Percentiles rank a stretch among this genome's conserved stretches.
Evolutionary conservation across 2,113 vertebrate species (phyloP).

Genomic region (Istiophorus platypterus): DNA sequence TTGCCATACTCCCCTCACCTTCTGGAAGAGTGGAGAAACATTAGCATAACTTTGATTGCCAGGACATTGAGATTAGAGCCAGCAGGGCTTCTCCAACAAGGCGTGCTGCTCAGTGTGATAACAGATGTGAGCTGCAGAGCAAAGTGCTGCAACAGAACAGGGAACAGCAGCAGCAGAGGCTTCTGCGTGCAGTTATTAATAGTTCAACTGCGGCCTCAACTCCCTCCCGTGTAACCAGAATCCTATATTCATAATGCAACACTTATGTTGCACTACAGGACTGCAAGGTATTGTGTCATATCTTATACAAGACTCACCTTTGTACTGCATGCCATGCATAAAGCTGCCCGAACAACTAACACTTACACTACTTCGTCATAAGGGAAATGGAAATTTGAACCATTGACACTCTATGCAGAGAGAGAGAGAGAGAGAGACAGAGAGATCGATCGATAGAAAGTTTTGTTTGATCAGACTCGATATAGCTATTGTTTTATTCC

Average conservation of each 20-base stretch:
- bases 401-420: not conserved
- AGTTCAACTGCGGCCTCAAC: constrained; percentile 57
- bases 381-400: not conserved
- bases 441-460: too few relatives aligned
- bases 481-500: not conserved
- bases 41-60: constrained; percentile 47
- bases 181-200: constrained; percentile 74
- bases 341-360: not conserved
- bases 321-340: not conserved
- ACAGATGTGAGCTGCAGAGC: constrained; percentile 66
- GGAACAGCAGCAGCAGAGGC: constrained; percentile 45
- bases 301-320: constrained; percentile 11
- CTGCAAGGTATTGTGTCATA: constrained; percentile 7
- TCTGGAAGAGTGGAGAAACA: constrained; percentile 27
- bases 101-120: constrained; percentile 49
- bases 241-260: constrained; percentile 63
- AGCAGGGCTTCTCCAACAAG: constrained; percentile 30
- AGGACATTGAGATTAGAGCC: constrained; percentile 42
- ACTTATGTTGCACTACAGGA: constrained; percentile 48
- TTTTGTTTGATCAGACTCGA: too few relatives aligned
- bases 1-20: constrained; percentile 22
- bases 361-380: too few relatives aligned
- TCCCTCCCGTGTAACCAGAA: constrained; percentile 25
- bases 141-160: constrained; percentile 63
- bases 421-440: too few relatives aligned